Base-by-base conservation (phyloP, 2,888 invertebrate species). In the Rhingia campestris region DNA sequence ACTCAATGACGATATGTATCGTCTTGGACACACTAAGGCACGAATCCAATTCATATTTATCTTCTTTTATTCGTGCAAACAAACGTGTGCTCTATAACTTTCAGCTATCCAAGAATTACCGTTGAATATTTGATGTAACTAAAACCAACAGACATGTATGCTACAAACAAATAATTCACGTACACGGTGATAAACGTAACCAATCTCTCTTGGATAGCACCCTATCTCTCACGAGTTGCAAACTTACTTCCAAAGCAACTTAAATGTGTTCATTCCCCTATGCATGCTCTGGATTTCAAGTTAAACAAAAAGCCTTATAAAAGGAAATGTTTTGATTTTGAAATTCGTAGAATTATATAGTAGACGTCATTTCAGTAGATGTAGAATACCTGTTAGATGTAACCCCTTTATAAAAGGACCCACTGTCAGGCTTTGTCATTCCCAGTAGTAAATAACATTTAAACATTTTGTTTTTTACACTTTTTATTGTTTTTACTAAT, bases 1-100 rank as follows among this genome's bases (percentile, higher is more conserved):
- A 91, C 95, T 99, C 92, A 97, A 96, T 92, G 93, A 95, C 88
- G 98, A 98, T 92, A 95, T 96, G 91, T 99, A 96, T 94, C 97
- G 98, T 94, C 94, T 98, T 92, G 99, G 99, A 94, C 96, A 97
- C 93, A 99, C 98, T 93, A 99, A 99, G 96, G 98, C 98, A 96
- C 95, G 96, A 95, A 89, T 87, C 53, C 54, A 58, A 61, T 61
- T 39, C 41, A 32, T 58, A 43, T 66, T 39, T 49, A 9, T 39
- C 56, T 32, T 59, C 22, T 33, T 45, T 66, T 53, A 43, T 35
- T 35, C 43, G 7, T 45, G 41, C 22, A 41, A 41, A 59, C 22
- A 41, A 59, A 56, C 43, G 9, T 49, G 77, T 66, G 30, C 79
- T 66, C 64, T 32, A 22, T 47, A 39, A 22, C 43, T 53, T 39